Percentiles rank a stretch among this genome's conserved stretches.
phyloP scores from a whole-genome alignment of 2,888 invertebrate species.

The Anticlea derivata region DNA sequence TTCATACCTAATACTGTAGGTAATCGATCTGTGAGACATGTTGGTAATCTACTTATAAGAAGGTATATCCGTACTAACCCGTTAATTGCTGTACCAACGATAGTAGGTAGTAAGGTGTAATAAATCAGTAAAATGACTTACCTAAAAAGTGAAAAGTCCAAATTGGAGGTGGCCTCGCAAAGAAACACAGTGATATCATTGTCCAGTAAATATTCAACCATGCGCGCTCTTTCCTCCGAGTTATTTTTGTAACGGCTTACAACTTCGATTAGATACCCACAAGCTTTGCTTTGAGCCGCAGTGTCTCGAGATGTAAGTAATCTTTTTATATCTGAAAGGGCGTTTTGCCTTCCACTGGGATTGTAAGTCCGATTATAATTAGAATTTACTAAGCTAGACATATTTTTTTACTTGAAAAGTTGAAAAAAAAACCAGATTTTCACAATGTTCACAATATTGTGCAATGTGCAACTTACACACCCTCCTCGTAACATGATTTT shows the following conservation, averaged over 20 bases:
- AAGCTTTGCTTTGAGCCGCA: slow-evolving; percentile 68
- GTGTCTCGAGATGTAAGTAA: slow-evolving; percentile 70
- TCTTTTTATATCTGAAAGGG: slow-evolving; percentile 70
- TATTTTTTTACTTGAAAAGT: slow-evolving; percentile 38
- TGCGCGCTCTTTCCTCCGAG: slow-evolving; percentile 55
- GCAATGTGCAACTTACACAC: too few species aligned
- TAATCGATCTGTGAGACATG: too few species aligned
- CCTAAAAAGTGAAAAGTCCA: slow-evolving; percentile 71
- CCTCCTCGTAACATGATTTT: too few species aligned
- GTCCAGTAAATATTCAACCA: slow-evolving; percentile 68
- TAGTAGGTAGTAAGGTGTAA: too few species aligned
- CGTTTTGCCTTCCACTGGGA: slow-evolving; percentile 67
- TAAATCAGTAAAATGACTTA: too few species aligned
- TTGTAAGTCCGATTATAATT: slow-evolving; percentile 71
- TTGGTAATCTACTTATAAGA: too few species aligned
- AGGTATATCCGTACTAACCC: too few species aligned
- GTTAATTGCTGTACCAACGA: too few species aligned
- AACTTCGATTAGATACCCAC: slow-evolving; percentile 68
- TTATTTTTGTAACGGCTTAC: slow-evolving; percentile 59
- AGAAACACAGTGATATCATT: slow-evolving; percentile 74
- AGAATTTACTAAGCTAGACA: slow-evolving; percentile 66
- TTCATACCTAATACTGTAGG: too few species aligned
- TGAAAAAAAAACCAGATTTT: too few species aligned
- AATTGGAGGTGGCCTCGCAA: slow-evolving; percentile 73
- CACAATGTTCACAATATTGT: too few species aligned